phyloP scores from a whole-genome alignment of 2,888 invertebrate species.

The Eudasyphora cyanicolor region DNA sequence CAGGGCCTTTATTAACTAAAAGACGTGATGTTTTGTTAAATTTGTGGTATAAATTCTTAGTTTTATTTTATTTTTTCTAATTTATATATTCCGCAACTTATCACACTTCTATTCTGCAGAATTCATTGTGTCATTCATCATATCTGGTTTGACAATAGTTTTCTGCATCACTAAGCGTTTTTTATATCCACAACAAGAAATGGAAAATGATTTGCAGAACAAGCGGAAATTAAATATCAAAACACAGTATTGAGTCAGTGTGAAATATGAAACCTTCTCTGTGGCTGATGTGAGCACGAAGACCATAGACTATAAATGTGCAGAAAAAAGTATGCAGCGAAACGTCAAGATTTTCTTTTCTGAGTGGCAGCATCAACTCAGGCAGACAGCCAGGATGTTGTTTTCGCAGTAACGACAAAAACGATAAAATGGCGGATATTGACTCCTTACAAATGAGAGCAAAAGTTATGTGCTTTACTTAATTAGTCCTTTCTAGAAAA shows the following conservation, averaged over 20 bases:
- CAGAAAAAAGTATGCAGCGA: not conserved
- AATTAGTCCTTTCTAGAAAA: no score
- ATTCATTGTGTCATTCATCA: not conserved
- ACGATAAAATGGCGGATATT: not conserved
- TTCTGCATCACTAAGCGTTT: not conserved
- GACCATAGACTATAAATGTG: not conserved
- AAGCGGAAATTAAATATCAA: constrained; percentile 52
- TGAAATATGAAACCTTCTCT: constrained; percentile 10
- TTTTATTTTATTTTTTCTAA: no score
- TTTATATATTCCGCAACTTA: no score
- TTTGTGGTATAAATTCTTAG: no score
- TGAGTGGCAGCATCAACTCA: not conserved
- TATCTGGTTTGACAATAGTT: not conserved
- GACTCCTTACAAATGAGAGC: no score
- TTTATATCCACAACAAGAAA: not conserved
- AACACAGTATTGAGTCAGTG: constrained; percentile 27
- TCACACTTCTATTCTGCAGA: no score
- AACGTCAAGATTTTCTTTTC: not conserved
- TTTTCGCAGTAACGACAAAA: not conserved
- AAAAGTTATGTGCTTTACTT: no score
- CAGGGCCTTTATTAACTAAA: no score
- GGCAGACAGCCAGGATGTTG: not conserved
- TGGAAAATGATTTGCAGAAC: not conserved
- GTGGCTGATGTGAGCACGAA: not conserved
- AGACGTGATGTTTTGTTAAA: no score